A percentile compares a stretch with the other conserved stretches of the same genome.
These are phyloP conservation scores for Hanleya hanleyi DNA, from an alignment of 2,888 invertebrate genomes.

Conservation along the genomic window DNA sequence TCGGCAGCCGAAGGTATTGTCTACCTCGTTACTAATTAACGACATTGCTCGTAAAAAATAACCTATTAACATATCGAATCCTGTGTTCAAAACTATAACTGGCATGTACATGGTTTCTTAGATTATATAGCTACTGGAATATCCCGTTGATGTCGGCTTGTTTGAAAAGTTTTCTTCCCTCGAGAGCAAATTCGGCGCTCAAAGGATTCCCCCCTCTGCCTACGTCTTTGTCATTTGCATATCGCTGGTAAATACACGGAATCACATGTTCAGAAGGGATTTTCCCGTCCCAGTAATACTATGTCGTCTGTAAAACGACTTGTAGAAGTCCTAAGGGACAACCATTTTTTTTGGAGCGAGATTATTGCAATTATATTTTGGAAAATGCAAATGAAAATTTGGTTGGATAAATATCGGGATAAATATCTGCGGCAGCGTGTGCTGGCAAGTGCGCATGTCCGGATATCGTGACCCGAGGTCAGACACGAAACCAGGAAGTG, in stretches of 20 bases:
- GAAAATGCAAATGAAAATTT: background rate
- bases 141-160: background rate
- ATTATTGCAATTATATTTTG: background rate
- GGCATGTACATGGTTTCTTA: no score
- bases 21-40: background rate
- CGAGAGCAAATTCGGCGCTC: background rate
- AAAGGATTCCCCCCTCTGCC: slow-evolving; percentile 41
- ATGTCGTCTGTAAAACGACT: no score
- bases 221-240: slow-evolving; percentile 60
- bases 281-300: slow-evolving; percentile 25
- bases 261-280: slow-evolving; percentile 22
- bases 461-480: slow-evolving; percentile 29
- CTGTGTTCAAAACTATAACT: no score
- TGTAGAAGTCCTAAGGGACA: no score
- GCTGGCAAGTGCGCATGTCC: slow-evolving; percentile 47
- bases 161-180: slow-evolving; percentile 2
- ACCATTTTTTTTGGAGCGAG: background rate
- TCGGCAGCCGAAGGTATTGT: background rate
- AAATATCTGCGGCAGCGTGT: slow-evolving; percentile 44
- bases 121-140: no score
- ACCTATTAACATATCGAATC: no score
- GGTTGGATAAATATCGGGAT: slow-evolving; percentile 51
- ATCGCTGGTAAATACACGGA: slow-evolving; percentile 39
- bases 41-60: background rate
- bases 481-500: no score